Evolutionary conservation across 2,797 vertebrate species (phyloP).

Genomic region (Tokudaia tokunoshimensis): DNA sequence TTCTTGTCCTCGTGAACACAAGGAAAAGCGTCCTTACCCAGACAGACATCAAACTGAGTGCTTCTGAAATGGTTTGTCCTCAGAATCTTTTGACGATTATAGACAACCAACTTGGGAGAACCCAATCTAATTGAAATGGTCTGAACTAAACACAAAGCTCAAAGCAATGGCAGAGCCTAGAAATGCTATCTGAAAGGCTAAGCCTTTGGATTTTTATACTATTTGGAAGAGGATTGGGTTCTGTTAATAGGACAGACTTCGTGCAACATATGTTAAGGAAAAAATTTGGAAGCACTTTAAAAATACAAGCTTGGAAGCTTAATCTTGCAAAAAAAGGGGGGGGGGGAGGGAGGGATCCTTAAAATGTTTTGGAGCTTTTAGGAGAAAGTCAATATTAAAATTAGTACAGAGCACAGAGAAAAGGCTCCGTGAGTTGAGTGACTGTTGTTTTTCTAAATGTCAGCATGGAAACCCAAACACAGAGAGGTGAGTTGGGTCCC

Average conservation of each 20-base stretch:
- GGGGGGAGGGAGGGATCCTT: too few relatives aligned
- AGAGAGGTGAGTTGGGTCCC: slow-evolving; percentile 86
- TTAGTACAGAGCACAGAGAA: slow-evolving; percentile 78
- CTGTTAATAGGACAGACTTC: slow-evolving; percentile 86
- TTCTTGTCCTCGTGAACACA: slow-evolving; percentile 43
- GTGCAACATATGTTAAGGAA: slow-evolving; percentile 85
- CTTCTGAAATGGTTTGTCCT: slow-evolving; percentile 67
- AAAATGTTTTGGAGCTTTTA: slow-evolving; percentile 74
- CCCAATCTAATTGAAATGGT: slow-evolving; percentile 66
- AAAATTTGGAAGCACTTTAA: slow-evolving; percentile 81
- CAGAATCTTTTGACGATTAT: slow-evolving; percentile 57
- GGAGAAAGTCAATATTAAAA: slow-evolving; percentile 88
- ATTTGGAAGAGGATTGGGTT: slow-evolving; percentile 82
- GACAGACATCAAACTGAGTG: slow-evolving; percentile 10
- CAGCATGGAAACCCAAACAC: slow-evolving; percentile 86
- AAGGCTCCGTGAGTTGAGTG: slow-evolving; percentile 81
- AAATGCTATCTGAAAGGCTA: slow-evolving; percentile 81
- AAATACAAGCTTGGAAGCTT: slow-evolving; percentile 71
- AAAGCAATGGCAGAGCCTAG: slow-evolving; percentile 73
- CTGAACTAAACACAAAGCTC: slow-evolving; percentile 65
- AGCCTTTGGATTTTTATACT: slow-evolving; percentile 82
- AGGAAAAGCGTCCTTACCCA: slow-evolving; percentile 37
- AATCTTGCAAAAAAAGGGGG: slow-evolving; percentile 68
- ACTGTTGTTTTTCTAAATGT: slow-evolving; percentile 87
- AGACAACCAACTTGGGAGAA: slow-evolving; percentile 39